Evolutionary conservation across 2,888 invertebrate genomes (phyloP), one percentile per base, ranked within the genome.

Genomic region (Troides oblongomaculatus): DNA sequence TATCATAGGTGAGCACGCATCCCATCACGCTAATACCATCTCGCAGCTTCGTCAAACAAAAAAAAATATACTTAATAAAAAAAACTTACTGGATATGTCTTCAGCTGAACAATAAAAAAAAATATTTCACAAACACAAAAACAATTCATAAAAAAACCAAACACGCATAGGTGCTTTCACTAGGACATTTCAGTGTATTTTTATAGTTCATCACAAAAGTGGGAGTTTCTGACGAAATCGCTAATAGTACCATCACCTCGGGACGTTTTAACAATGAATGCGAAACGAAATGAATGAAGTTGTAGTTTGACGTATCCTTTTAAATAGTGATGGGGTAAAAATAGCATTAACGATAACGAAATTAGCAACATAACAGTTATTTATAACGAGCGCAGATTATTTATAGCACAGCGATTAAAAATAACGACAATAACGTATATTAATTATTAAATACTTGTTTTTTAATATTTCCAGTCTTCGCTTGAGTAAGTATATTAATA

Each of bases 101-200:
- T 66, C 66, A 72, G 66, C 71, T 46, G 66, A 66, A 53, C 25
- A 39, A 25, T 46, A 62, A 60, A 30, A 61, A 69, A 66, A 73
- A 70, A 58, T 66, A 72, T 69, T 68, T 72, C 70, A 72, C 65
- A 69, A 69, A 65, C 68, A 70, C 70, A 66, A 64, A 50, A 63
- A 25, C 60, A 43, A 70, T 70, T 67, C 74, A 74, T 71, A 72
- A 72, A 71, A 65, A 72, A 71, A 74, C n/a, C 66, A 67, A 63
- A 56, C 63, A 60, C 53, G n/a, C 68, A 73, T 72, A 69, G 62
- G 56, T 56, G 69, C 69, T 68, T 69, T 72, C 75, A 75, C 75
- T 74, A 70, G 69, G 72, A 74, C 74, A 74, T 75, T 68, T 72
- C 75, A 75, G 72, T 60, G 62, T 65, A 56, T 69, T 67, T 68